phyloP scores from a whole-genome alignment of 2,113 vertebrate species.

The Chamaetylas fuelleborni region DNA sequence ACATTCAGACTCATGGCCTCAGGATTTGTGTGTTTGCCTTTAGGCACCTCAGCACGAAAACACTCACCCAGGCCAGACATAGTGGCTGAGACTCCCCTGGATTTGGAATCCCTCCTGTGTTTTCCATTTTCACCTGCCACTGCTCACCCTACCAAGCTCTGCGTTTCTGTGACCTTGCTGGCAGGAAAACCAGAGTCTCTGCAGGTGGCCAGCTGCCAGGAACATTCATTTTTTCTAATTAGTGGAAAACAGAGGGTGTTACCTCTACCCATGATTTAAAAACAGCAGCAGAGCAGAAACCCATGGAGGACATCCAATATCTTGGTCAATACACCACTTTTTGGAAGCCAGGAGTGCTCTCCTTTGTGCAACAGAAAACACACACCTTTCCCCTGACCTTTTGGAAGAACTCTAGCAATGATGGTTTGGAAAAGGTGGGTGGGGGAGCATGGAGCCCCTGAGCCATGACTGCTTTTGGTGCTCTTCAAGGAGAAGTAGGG shows the following conservation, averaged over 20 bases:
- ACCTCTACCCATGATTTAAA: neutral
- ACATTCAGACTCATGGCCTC: neutral
- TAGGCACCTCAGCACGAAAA: neutral
- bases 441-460: neutral
- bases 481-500: fast-evolving
- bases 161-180: neutral
- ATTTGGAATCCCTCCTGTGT: neutral
- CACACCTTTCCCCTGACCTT: neutral
- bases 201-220: neutral
- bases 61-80: neutral
- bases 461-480: neutral
- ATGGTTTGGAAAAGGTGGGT: neutral
- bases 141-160: neutral
- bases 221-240: neutral
- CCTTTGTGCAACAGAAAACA: neutral
- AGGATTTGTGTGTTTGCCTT: neutral
- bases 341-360: neutral
- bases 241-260: constrained; percentile 1
- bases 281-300: neutral
- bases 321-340: neutral
- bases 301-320: neutral
- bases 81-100: neutral
- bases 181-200: neutral
- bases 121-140: neutral
- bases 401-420: neutral